Percentiles rank a stretch among this genome's conserved stretches.
Evolutionary conservation across 2,113 vertebrate genomes (phyloP).

Genomic region (Edolisoma coerulescens): DNA sequence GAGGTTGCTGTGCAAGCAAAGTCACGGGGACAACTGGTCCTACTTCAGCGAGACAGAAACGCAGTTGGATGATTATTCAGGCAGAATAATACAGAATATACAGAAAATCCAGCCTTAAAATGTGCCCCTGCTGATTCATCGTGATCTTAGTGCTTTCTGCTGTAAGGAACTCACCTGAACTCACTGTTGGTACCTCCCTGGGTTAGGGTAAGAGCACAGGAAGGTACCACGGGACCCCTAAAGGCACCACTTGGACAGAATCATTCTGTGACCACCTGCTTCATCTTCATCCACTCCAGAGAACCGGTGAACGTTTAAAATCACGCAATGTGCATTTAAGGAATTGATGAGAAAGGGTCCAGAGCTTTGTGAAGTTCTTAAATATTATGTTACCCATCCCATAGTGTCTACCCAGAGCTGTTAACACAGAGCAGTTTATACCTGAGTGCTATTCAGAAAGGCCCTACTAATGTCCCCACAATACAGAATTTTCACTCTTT

Average conservation of each 20-base stretch:
- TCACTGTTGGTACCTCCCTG: fast-evolving
- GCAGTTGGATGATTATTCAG: background rate
- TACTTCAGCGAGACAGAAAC: background rate
- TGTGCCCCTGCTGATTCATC: background rate
- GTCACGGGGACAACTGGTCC: background rate
- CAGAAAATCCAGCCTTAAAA: background rate
- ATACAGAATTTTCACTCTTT: background rate
- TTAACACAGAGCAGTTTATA: background rate
- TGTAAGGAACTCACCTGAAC: background rate
- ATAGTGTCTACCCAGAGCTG: background rate
- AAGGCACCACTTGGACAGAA: background rate
- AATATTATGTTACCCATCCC: background rate
- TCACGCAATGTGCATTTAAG: background rate
- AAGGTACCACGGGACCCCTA: background rate
- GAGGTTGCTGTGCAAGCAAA: background rate
- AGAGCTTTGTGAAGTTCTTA: background rate
- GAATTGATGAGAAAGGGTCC: background rate
- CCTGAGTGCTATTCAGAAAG: background rate
- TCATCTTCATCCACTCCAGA: background rate
- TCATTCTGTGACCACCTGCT: background rate
- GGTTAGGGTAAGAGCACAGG: fast-evolving
- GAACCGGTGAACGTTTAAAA: background rate
- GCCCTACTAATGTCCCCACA: background rate
- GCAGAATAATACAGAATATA: background rate
- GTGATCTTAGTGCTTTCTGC: background rate